Evolutionary conservation across 2,888 invertebrate genomes (phyloP).

Genomic region (Andricus curvator): DNA sequence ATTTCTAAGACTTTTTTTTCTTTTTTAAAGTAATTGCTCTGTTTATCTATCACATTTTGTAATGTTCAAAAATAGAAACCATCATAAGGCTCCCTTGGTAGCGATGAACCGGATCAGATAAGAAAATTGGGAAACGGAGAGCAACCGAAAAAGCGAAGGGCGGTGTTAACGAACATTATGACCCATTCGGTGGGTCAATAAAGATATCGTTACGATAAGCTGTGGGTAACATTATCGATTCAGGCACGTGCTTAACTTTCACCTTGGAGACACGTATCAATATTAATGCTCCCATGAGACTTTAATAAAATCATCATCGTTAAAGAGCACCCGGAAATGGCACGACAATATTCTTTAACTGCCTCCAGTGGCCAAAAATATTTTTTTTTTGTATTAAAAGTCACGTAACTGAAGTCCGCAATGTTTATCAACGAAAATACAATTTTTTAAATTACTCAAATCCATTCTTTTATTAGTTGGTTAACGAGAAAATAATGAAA

Average conservation of each 20-base stretch:
- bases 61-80: background rate
- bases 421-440: too few species aligned
- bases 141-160: background rate
- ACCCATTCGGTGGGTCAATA: background rate
- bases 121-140: slow-evolving; percentile 8
- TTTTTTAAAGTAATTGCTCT: background rate
- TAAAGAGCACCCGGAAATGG: background rate
- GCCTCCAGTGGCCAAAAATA: background rate
- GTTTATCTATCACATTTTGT: background rate
- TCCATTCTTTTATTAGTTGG: too few species aligned
- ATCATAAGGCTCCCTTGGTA: background rate
- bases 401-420: too few species aligned
- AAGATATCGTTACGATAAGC: slow-evolving; percentile 12
- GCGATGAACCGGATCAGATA: background rate
- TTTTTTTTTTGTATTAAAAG: background rate
- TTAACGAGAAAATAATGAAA: too few species aligned
- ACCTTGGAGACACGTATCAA: background rate
- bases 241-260: background rate
- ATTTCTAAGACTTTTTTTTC: background rate
- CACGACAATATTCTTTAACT: background rate
- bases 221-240: background rate
- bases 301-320: background rate
- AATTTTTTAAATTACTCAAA: too few species aligned
- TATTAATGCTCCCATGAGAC: background rate
- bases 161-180: background rate